Base-by-base conservation (phyloP, 2,113 vertebrate species). In the Hydrolagus affinis region DNA sequence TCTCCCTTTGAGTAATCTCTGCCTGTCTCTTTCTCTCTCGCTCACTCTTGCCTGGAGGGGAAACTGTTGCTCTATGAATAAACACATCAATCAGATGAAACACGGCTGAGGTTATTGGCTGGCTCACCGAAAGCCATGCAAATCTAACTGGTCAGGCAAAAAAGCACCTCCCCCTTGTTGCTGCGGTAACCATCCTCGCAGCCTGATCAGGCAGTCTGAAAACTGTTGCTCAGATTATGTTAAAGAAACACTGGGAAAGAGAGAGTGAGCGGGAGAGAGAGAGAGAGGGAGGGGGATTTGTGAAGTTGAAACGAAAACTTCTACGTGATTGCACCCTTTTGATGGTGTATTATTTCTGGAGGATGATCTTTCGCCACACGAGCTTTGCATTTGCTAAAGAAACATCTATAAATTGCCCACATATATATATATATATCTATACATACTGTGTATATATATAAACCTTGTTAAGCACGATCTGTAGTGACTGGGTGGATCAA, bases 181-280 rank as follows among this genome's bases (percentile, higher is more conserved):
- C 90, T 90, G 90, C 90, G 89, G 90, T 87, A 89, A 90, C 89
- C 87, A 76, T 87, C 87, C 87, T 86, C 87, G 76, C 86, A 64
- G 86, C 86, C 85, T 89, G 89, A 88, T 89, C 86, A 87, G 87
- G 85, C 78, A 73, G 32, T 72, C 85, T 87, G 87, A 87, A 88
- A 87, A 88, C 87, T 88, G 87, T 88, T 88, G 87, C 87, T 86
- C 86, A 57, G 75, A 64, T 85, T 83, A 83, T 64, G 73, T 77
- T 70, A n/a, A 28, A 78, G 85, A 78, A 69, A 77, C 78, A 83
- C n/a, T 64, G 70, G 85, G 85, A 30, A 85, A 85, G 85, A 85
- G 85, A 73, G 12, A 12, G 28, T 7, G 70, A 72, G 70, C 4
- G 71, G 11, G 71, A 28, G 71, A 73, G 71, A 30, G 71, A 73